Evolutionary conservation across 2,888 invertebrate species (phyloP).

Genomic region (Acronicta alni): DNA sequence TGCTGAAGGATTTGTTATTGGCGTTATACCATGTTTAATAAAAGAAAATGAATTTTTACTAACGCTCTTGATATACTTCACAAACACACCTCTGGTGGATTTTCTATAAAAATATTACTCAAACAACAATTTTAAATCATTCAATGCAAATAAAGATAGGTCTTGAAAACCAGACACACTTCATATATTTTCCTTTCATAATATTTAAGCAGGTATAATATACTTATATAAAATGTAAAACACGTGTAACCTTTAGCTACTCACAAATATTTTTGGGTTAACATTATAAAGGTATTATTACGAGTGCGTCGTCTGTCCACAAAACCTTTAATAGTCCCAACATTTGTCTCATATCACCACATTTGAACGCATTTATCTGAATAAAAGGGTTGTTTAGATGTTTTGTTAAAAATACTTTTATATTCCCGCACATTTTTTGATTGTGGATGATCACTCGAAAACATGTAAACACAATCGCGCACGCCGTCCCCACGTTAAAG

Average conservation of each 20-base stretch:
- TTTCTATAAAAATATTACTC: neutral
- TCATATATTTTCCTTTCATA: too few relatives aligned
- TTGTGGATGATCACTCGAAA: constrained; percentile 58
- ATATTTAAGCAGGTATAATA: too few relatives aligned
- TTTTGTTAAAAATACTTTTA: constrained; percentile 42
- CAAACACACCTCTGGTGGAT: too few relatives aligned
- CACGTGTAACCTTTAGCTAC: constrained; percentile 18
- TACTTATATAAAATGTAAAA: neutral
- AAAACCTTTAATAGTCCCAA: constrained; percentile 43
- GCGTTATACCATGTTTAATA: constrained; percentile 39
- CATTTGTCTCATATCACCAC: constrained; percentile 40
- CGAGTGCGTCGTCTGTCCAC: constrained; percentile 20
- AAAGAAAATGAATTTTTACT: constrained; percentile 7
- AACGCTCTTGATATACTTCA: too few relatives aligned
- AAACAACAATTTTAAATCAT: too few relatives aligned
- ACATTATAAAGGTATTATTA: constrained; percentile 44
- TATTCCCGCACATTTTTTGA: constrained; percentile 48
- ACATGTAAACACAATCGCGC: constrained; percentile 70
- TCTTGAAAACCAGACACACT: too few relatives aligned
- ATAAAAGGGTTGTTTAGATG: constrained; percentile 42
- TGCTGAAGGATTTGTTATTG: constrained; percentile 55
- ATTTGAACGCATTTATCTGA: constrained; percentile 44
- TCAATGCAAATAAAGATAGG: too few relatives aligned
- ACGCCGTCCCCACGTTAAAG: constrained; percentile 69
- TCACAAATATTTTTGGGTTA: constrained; percentile 21